Conservation (phyloP, 2,113 vertebrate species). For the Chunga burmeisteri region DNA sequence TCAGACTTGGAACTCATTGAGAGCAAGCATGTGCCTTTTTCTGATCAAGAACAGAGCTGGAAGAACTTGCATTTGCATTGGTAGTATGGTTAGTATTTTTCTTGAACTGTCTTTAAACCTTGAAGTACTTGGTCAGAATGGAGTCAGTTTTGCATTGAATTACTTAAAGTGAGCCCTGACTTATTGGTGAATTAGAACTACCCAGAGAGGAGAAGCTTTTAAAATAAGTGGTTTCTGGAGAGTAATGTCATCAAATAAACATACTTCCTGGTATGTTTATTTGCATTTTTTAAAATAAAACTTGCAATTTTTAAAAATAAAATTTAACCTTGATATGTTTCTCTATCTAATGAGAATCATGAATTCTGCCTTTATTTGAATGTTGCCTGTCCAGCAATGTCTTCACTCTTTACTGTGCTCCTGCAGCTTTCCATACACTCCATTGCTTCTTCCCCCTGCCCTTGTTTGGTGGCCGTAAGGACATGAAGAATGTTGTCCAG, state of each 20-base stretch:
- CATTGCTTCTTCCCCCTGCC: neutral
- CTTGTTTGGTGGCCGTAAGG: neutral
- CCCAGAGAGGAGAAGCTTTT: slow-evolving; percentile 10
- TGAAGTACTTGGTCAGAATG: neutral
- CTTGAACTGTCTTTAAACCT: neutral
- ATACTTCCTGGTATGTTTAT: slow-evolving; percentile 18
- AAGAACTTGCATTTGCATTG: neutral
- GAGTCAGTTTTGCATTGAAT: slow-evolving; percentile 4
- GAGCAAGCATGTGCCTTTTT: slow-evolving; percentile 58
- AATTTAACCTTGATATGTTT: slow-evolving; percentile 8
- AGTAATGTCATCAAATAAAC: neutral
- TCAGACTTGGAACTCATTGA: neutral
- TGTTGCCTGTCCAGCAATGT: slow-evolving; percentile 6
- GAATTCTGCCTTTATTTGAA: slow-evolving; percentile 41
- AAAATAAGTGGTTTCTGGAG: neutral
- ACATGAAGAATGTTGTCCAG: neutral
- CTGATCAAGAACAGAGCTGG: slow-evolving; percentile 21
- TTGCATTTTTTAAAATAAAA: too few species aligned
- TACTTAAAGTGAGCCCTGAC: neutral
- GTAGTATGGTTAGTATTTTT: neutral
- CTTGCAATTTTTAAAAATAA: slow-evolving; percentile 1
- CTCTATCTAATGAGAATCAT: neutral
- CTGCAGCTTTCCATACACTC: neutral
- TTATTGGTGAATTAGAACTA: slow-evolving; percentile 13
- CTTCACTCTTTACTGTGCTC: neutral